Base-by-base conservation (phyloP, 1,140 invertebrate species). In the Phymastichus coffea region DNA sequence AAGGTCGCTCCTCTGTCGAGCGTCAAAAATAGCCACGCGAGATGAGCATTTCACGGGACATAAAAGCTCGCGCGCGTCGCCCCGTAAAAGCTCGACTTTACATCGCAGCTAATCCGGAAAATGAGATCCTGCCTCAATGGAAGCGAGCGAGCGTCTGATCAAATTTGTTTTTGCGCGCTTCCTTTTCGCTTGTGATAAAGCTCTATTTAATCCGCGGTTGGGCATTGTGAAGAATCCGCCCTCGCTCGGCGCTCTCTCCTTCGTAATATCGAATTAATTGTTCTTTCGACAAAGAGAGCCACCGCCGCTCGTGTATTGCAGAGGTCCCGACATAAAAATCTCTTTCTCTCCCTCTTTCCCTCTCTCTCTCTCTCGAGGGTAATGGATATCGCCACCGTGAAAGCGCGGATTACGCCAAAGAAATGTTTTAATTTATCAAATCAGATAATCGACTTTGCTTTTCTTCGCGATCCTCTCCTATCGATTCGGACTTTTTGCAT, bases 51-150 rank as follows among this genome's bases (percentile, higher is more conserved):
- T 60, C 53, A 53, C 49, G 38, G 57, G 38, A 23, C 33, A 43
- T 60, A 60, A 60, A 53, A 60, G 44, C 26, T 22, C 37, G 3
- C 10, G 33, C 35, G 38, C 41, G 37, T 37, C 40, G 20, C 37
- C 40, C 33, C 57, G 15, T 60, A 53, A 59, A 59, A 59, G 40
- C 49, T 53, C 49, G 57, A 51, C 38, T 58, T 58, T 59, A 54
- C 58, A 35, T 47, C 51, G 43, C 37, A 48, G 63, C 59, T 67
- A 67, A 68, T 64, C 61, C 67, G 57, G 47, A 54, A 65, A 66
- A 66, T 68, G 64, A 68, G 57, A 66, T 62, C 59, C 35, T 7
- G 22, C 41, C 53, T 60, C 30, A 51, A 46, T 48, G 38, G 52
- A 23, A 30, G 12, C 17, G 33, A 10, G 37, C 22, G 23, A 22